These are phyloP conservation scores for Diplodus puntazzo DNA, from an alignment of 2,797 vertebrate species.

Conservation along the genomic window DNA sequence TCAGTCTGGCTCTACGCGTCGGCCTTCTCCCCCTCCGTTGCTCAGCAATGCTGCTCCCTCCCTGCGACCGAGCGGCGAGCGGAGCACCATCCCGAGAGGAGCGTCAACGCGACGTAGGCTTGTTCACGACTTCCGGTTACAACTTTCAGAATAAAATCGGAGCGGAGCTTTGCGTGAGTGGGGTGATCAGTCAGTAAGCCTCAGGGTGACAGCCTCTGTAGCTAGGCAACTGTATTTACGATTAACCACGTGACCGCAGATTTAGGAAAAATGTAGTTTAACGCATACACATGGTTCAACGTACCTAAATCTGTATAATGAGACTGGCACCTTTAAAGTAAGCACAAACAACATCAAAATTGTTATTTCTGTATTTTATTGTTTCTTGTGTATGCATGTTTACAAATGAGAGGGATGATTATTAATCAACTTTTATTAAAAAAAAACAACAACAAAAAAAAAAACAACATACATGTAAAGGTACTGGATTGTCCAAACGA, in stretches of 20 bases:
- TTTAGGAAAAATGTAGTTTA: slow-evolving; percentile 8
- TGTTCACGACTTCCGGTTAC: background rate
- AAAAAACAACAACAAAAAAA: no score
- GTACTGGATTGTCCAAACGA: no score
- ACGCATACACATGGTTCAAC: background rate
- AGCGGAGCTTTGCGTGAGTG: background rate
- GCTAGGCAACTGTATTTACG: slow-evolving; percentile 6
- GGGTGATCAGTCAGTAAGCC: background rate
- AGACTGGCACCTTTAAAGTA: background rate
- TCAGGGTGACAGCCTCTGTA: background rate
- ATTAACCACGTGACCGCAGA: background rate
- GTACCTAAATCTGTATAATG: background rate
- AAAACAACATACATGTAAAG: background rate
- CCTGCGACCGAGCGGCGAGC: slow-evolving; percentile 44
- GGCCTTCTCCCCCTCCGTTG: slow-evolving; percentile 69
- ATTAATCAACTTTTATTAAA: background rate
- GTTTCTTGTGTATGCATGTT: background rate
- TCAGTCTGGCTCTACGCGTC: slow-evolving; percentile 53
- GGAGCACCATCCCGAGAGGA: slow-evolving; percentile 10
- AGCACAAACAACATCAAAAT: background rate
- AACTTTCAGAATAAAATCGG: slow-evolving; percentile 66
- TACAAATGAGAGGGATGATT: background rate
- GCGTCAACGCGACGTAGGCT: background rate
- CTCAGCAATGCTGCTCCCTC: slow-evolving; percentile 68
- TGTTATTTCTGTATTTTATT: background rate